Percentiles rank a stretch among this genome's conserved stretches.
phyloP scores from a whole-genome alignment of 2,888 invertebrate genomes.

The Aphidoletes aphidimyza region DNA sequence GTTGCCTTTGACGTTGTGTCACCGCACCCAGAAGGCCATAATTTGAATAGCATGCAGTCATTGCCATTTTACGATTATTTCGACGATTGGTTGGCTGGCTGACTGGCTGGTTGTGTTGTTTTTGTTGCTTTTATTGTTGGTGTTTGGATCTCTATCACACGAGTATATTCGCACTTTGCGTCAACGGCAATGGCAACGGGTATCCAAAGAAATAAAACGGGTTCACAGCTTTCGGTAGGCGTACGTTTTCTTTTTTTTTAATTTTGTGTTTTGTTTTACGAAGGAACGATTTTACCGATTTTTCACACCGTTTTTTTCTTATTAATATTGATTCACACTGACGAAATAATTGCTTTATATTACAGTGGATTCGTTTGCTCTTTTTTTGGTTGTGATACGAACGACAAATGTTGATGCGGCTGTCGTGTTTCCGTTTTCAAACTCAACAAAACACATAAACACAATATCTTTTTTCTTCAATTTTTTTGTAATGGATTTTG shows the following conservation, averaged over 20 bases:
- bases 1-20: slow-evolving; percentile 58
- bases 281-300: background rate
- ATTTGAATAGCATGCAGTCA: slow-evolving; percentile 67
- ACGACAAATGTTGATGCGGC: slow-evolving; percentile 22
- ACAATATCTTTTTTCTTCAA: background rate
- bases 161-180: background rate
- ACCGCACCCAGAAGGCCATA: slow-evolving; percentile 65
- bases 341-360: background rate
- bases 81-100: too few relatives aligned
- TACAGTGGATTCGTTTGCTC: background rate
- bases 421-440: background rate
- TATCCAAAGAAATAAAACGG: background rate
- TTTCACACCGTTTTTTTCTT: background rate
- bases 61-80: slow-evolving; percentile 62
- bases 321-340: background rate
- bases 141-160: background rate
- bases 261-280: background rate
- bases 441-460: background rate
- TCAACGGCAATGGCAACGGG: background rate
- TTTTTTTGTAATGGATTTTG: background rate
- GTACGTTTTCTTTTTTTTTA: background rate
- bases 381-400: background rate
- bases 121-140: background rate
- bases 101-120: too few relatives aligned
- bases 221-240: slow-evolving; percentile 6